Base-by-base conservation (phyloP, 30 jellyfish, hydroid and myxozoan genomes). In the Rhopilema esculentum region DNA sequence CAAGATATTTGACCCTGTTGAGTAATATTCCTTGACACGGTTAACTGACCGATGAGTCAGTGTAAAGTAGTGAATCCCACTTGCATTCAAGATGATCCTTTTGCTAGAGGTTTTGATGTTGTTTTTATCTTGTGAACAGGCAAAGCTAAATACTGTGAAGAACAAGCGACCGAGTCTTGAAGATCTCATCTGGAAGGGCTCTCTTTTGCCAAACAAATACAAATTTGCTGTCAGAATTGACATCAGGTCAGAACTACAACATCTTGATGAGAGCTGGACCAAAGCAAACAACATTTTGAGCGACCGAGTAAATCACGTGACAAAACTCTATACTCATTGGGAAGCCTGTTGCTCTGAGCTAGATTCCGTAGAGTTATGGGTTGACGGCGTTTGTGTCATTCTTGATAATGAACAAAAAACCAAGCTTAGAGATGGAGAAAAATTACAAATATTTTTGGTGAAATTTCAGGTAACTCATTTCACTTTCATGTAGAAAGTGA, bases 141-240 rank as follows among this genome's bases (percentile, higher is more conserved):
- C 28, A 30, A 87, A 72, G 71, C 63, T 87, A 27, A 66, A 69
- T 26, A 79, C 77, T 24, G 89, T 87, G 53, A 67, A 53, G 16
- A 84, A 74, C 73, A 84, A 91, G 61, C 26, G 89, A 33, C 80
- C 95, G 6, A 18, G 82, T 20, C 76, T 91, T 16, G 98, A 91
- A 66, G 98, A 91, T 33, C 66, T 91, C 63, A 86, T 91, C 20
- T 91, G 98, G 98, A 91, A 91, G 49, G 98, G 98, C 49, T 91
- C 98, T 49, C 97, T 87, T 22, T 63, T 91, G 24, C 98, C 98
- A 24, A 70, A 77, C 30, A 85, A 80, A 86, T 91, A 76, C 90
- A 67, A 78, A 50, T 91, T 91, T 73, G 98, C 81, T 1, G 28
- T 52, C 25, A 72, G 95, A 29, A 61, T 31, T 65, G 96, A 85